phyloP scores from a whole-genome alignment of 2,113 vertebrate species.

The Lagopus leucura region DNA sequence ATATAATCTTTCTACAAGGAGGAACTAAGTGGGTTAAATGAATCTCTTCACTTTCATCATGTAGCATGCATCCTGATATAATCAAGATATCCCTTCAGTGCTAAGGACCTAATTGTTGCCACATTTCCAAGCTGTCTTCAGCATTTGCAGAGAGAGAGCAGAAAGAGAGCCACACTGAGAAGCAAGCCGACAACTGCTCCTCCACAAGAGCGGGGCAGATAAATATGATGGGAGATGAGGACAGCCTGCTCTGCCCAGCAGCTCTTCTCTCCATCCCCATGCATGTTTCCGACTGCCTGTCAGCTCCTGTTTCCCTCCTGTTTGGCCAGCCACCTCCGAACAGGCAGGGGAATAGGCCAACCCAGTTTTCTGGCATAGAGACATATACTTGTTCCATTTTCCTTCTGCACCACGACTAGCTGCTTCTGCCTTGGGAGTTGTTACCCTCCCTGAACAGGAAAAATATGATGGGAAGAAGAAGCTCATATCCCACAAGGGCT shows the following conservation, averaged over 20 bases:
- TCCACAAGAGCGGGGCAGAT: neutral
- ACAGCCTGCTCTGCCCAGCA: neutral
- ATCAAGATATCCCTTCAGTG: neutral
- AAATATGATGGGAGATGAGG: neutral
- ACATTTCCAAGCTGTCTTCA: neutral
- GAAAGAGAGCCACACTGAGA: neutral
- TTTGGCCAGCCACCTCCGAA: neutral
- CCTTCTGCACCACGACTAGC: neutral
- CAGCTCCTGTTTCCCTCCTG: neutral
- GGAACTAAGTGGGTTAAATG: neutral
- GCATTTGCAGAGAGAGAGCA: neutral
- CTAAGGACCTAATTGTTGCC: neutral
- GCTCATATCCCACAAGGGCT: neutral
- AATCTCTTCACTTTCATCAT: neutral
- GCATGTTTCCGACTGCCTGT: neutral
- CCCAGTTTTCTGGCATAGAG: neutral
- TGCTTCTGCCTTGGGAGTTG: constrained; percentile 3
- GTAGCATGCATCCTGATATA: neutral
- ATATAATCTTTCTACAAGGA: neutral
- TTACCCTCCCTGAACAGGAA: neutral
- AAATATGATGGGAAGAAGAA: neutral
- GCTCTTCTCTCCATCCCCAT: neutral
- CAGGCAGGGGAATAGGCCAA: constrained; percentile 31
- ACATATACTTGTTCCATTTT: neutral
- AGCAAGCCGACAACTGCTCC: neutral